Base-by-base conservation (phyloP, 2,888 invertebrate species). In the Patella depressa region DNA sequence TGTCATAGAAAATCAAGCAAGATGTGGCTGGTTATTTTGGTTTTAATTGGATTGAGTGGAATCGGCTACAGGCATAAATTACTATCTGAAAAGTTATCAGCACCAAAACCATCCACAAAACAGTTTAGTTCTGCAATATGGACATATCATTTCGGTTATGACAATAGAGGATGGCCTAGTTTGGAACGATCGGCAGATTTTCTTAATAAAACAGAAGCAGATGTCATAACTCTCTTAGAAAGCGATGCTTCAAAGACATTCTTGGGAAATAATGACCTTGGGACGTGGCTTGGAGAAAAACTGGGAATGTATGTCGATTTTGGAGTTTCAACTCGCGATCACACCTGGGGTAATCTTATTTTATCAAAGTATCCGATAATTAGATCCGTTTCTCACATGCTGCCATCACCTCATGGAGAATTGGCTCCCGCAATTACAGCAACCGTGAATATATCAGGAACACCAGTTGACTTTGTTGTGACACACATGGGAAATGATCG, bases 131-230 rank as follows among this genome's bases (percentile, higher is more conserved):
- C 91, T 5, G 89, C 89, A 34, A 91, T 92, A 24, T 92, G 91
- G 91, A 92, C 92, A 3, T 91, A 89, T 80, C 92, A 92, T 83
- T 92, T 92, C 86, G 92, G 91, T 53, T 92, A 91, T 83, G 92
- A 92, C 79, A 92, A 92, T 82, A 84, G 87, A 78, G 92, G 91
- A 53, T 91, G 91, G 91, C 92, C 91, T 4, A 91, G 91, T 84
- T 82, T 92, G 77, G 90, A 91, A 75, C 82, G 91, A 73, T 84
- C 90, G 55, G 90, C 90, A 5, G 53, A 81, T 14, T 76, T 91
- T 24, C 84, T 92, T 15, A 87, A 88, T 74, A 87, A 91, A 77
- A 90, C 91, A 79, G 90, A 88, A 73, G 91, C 91, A 54, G 92
- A 92, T 83, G 85, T 92, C 14, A 88, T 92, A 69, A 91, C 91